phyloP scores from a whole-genome alignment of 2,113 vertebrate species.

The Ictalurus furcatus region DNA sequence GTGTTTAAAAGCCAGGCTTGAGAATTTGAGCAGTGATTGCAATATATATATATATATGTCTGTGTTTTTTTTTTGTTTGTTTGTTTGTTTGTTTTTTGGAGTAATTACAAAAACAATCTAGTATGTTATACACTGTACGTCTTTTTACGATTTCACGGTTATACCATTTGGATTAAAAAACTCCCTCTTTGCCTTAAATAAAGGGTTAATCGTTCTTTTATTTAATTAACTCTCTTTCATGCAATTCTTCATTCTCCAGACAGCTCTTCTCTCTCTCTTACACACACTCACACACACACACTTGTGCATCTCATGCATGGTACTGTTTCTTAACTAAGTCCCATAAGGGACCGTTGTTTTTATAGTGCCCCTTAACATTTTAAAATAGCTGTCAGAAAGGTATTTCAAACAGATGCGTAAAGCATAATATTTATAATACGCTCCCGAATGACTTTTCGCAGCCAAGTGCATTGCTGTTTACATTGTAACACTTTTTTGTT shows the following conservation, averaged over 20 bases:
- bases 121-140: neutral
- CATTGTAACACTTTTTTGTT: conserved; percentile 54
- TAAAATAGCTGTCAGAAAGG: conserved; percentile 45
- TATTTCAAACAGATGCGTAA: conserved; percentile 56
- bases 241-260: neutral
- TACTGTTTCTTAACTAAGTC: conserved; percentile 41
- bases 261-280: neutral
- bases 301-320: neutral
- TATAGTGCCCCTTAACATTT: conserved; percentile 53
- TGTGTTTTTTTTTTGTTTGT: too few species aligned
- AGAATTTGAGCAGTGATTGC: neutral
- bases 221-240: neutral
- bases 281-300: conserved; percentile 22
- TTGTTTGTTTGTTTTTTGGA: neutral
- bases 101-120: neutral
- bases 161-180: neutral
- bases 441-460: conserved; percentile 43
- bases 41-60: too few species aligned
- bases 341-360: conserved; percentile 49
- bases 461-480: conserved; percentile 52
- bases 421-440: conserved; percentile 56
- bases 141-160: neutral
- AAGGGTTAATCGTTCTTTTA: neutral
- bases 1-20: conserved; percentile 1
- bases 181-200: neutral